These are phyloP conservation scores for Scleropages formosus DNA, from an alignment of 2,797 vertebrate species.

Conservation along the genomic window DNA sequence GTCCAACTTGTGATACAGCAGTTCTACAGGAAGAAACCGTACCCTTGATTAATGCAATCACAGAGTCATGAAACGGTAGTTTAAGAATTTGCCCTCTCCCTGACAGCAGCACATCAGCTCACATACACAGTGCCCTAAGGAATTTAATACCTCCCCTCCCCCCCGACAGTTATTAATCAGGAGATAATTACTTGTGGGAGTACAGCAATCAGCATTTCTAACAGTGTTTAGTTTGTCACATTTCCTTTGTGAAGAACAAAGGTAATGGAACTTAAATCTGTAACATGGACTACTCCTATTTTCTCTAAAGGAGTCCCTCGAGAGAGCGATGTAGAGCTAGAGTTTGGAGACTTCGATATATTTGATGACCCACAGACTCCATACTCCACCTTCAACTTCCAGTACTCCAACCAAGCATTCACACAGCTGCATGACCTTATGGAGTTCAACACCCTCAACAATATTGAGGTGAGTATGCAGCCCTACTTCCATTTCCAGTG, in stretches of 20 bases:
- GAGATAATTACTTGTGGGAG: too few species aligned
- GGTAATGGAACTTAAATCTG: neutral
- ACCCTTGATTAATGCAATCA: too few species aligned
- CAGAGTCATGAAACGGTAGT: too few species aligned
- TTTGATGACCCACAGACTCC: conserved; percentile 91
- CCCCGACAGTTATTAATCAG: too few species aligned
- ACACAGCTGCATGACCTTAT: conserved; percentile 90
- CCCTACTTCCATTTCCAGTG: neutral
- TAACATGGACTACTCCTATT: neutral
- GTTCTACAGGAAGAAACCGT: too few species aligned
- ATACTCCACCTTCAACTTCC: conserved; percentile 97
- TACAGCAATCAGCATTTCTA: too few species aligned
- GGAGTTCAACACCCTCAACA: conserved; percentile 98
- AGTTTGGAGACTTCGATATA: conserved; percentile 94
- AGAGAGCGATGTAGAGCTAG: conserved; percentile 84
- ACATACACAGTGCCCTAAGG: too few species aligned
- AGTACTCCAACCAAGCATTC: conserved; percentile 89
- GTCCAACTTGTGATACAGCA: too few species aligned
- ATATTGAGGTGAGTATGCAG: conserved; percentile 80
- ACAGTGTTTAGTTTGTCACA: neutral
- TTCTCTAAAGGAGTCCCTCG: conserved; percentile 76
- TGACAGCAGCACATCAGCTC: too few species aligned
- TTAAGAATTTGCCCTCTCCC: too few species aligned
- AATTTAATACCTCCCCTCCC: too few species aligned
- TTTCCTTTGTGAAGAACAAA: too few species aligned